Evolutionary conservation across 2,797 vertebrate species (phyloP).

Genomic region (Natrix natrix): DNA sequence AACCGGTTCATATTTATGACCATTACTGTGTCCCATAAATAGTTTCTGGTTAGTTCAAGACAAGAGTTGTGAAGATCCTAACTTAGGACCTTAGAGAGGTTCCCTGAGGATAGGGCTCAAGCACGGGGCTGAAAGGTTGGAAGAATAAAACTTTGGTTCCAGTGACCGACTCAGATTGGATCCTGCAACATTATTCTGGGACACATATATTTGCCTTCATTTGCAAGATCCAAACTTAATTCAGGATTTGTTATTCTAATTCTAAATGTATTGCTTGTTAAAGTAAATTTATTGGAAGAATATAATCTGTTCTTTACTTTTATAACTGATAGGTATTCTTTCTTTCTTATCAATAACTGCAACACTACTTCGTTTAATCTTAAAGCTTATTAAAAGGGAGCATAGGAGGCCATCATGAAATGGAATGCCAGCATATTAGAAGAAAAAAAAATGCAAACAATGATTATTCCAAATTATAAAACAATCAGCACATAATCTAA

Average conservation of each 20-base stretch:
- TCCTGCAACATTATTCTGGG: neutral
- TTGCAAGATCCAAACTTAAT: neutral
- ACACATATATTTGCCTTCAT: neutral
- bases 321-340: neutral
- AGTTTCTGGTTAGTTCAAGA: neutral
- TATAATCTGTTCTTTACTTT: neutral
- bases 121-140: neutral
- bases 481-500: neutral
- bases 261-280: neutral
- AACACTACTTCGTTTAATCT: neutral
- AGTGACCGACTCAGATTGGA: neutral
- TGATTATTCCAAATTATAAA: neutral
- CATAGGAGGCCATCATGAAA: neutral
- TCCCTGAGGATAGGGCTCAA: neutral
- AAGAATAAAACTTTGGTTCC: neutral
- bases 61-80: neutral
- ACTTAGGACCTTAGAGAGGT: neutral
- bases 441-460: neutral
- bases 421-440: neutral
- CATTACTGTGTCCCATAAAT: neutral
- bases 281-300: neutral
- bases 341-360: neutral
- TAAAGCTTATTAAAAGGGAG: neutral
- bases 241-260: neutral
- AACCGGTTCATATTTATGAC: too few species aligned